phyloP scores from a whole-genome alignment of 2,888 invertebrate species.

The Synanthedon vespiformis region DNA sequence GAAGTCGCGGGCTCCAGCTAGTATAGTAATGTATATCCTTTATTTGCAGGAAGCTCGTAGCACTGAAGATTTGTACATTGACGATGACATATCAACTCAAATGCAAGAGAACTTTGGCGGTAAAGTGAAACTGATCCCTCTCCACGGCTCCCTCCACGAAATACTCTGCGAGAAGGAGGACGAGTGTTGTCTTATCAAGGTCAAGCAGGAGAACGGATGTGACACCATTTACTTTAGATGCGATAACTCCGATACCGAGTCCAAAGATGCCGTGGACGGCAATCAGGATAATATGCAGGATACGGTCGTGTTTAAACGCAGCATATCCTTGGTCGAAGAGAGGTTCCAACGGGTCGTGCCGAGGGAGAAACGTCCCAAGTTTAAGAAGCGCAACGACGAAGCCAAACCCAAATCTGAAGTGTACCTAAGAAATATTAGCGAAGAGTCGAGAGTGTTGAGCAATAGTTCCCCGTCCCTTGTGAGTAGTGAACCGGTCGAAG shows the following conservation, averaged over 20 bases:
- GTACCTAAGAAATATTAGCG: conserved; percentile 23
- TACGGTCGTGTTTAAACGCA: conserved; percentile 54
- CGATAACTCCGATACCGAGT: conserved; percentile 51
- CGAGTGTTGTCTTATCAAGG: conserved; percentile 61
- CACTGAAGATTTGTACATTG: conserved; percentile 69
- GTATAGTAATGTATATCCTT: neutral
- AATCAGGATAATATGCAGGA: conserved; percentile 23
- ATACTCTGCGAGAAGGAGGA: conserved; percentile 56
- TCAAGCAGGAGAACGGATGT: conserved; percentile 58
- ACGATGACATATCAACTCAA: conserved; percentile 63
- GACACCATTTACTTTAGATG: conserved; percentile 55
- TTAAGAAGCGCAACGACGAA: conserved; percentile 11
- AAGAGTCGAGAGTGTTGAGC: conserved; percentile 36
- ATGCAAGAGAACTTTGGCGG: conserved; percentile 61
- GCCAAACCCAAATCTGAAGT: conserved; percentile 36
- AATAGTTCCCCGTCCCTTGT: conserved; percentile 45
- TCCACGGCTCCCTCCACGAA: conserved; percentile 60
- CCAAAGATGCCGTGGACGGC: conserved; percentile 47
- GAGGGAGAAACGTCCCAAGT: conserved; percentile 29
- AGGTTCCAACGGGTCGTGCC: conserved; percentile 46
- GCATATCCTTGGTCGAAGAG: conserved; percentile 54
- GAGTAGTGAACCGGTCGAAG: conserved; percentile 32
- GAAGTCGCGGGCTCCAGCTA: too few species aligned
- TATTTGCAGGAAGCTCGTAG: conserved; percentile 57
- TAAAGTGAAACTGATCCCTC: conserved; percentile 47